Evolutionary conservation across 2,888 invertebrate species (phyloP).

Genomic region (Sisyra terminalis): DNA sequence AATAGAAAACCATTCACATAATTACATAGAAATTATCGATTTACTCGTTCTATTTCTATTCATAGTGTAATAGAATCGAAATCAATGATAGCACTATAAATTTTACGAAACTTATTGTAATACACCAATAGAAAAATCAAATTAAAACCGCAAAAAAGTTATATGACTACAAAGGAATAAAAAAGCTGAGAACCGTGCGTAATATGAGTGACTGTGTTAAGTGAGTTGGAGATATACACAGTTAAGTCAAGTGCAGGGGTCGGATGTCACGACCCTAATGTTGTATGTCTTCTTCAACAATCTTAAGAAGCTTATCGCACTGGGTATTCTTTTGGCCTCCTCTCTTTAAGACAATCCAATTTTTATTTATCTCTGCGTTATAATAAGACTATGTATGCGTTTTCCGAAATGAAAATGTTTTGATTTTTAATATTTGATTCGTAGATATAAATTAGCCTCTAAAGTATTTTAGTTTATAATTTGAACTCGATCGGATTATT

Average conservation of each 20-base stretch:
- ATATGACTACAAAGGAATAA: background rate
- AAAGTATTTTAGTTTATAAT: background rate
- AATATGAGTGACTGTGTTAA: background rate
- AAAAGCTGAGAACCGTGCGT: background rate
- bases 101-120: too few species aligned
- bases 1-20: too few species aligned
- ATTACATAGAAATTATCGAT: too few species aligned
- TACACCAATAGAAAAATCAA: too few species aligned
- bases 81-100: too few species aligned
- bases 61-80: too few species aligned
- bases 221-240: background rate
- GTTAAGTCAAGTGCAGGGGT: constrained; percentile 4
- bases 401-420: too few species aligned
- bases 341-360: constrained; percentile 8
- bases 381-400: too few species aligned
- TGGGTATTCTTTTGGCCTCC: constrained; percentile 12
- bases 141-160: too few species aligned
- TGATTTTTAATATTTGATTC: background rate
- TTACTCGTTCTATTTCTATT: too few species aligned
- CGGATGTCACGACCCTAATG: background rate
- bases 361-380: constrained; percentile 10
- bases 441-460: background rate
- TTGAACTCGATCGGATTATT: constrained; percentile 1
- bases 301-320: constrained; percentile 10
- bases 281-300: constrained; percentile 4